Conservation (phyloP, 2,113 vertebrate genomes). For the Myrmophylax atrothorax region DNA sequence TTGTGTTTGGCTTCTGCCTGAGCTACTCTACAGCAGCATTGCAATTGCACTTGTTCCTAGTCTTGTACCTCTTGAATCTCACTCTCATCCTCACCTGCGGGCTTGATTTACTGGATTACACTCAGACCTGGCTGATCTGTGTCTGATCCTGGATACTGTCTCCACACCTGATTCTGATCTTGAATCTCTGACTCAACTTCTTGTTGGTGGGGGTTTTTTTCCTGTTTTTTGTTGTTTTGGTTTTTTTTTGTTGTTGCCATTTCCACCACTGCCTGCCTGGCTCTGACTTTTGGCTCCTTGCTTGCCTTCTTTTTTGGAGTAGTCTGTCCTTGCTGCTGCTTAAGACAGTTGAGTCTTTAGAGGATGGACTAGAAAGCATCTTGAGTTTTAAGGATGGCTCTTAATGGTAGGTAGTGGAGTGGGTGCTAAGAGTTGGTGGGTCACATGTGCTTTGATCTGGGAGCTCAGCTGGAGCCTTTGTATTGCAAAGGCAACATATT, state of each 20-base stretch:
- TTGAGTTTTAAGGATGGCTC: neutral
- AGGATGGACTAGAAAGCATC: neutral
- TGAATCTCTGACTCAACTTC: neutral
- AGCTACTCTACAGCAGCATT: neutral
- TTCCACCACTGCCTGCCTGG: neutral
- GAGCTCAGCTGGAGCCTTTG: neutral
- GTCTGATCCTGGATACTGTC: neutral
- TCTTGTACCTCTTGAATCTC: neutral
- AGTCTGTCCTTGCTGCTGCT: neutral
- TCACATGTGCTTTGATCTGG: neutral
- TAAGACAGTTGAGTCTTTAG: fast-evolving
- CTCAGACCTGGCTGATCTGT: neutral
- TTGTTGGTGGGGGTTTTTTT: neutral
- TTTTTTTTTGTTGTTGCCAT: neutral
- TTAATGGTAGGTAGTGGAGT: neutral
- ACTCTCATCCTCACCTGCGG: neutral
- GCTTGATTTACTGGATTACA: neutral
- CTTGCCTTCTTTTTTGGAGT: neutral
- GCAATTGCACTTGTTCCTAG: neutral
- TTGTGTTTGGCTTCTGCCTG: neutral
- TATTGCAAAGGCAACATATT: neutral
- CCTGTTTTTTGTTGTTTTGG: neutral
- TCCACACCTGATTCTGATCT: neutral
- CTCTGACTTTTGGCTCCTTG: neutral
- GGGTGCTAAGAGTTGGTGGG: neutral